Conservation (phyloP, 2,888 invertebrate genomes). For the Epinotia bilunana region DNA sequence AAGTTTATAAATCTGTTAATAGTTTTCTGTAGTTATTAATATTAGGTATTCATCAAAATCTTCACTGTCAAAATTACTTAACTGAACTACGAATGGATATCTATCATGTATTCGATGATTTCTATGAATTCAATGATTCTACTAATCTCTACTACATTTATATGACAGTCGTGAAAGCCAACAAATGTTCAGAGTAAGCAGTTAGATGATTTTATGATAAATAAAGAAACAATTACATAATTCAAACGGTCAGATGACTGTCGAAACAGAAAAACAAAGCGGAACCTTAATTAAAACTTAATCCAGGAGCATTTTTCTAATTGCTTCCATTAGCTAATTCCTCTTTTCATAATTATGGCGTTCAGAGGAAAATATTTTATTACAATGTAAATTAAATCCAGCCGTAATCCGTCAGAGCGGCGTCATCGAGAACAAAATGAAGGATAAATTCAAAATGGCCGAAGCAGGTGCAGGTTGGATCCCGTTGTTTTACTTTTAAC, state of each 20-base stretch:
- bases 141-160: not conserved
- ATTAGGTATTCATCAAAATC: too few species aligned
- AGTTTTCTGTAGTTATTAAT: not conserved
- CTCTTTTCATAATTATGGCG: constrained; percentile 72
- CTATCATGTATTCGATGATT: too few species aligned
- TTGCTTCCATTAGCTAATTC: constrained; percentile 76
- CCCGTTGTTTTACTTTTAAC: constrained; percentile 52
- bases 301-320: constrained; percentile 72
- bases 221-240: constrained; percentile 10
- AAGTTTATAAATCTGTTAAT: not conserved
- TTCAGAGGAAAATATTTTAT: constrained; percentile 74
- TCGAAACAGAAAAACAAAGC: constrained; percentile 61
- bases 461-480: constrained; percentile 69
- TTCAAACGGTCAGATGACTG: constrained; percentile 36
- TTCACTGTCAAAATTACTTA: too few species aligned
- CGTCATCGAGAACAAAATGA: constrained; percentile 66
- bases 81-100: too few species aligned
- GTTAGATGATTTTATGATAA: not conserved
- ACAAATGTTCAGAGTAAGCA: not conserved
- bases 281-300: constrained; percentile 72
- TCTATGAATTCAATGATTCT: too few species aligned
- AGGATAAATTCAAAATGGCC: constrained; percentile 63
- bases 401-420: constrained; percentile 76
- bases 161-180: not conserved
- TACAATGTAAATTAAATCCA: constrained; percentile 66